These are phyloP conservation scores for Ptilorrhoa leucosticta DNA, from an alignment of 2,113 vertebrate species.

Conservation along the genomic window DNA sequence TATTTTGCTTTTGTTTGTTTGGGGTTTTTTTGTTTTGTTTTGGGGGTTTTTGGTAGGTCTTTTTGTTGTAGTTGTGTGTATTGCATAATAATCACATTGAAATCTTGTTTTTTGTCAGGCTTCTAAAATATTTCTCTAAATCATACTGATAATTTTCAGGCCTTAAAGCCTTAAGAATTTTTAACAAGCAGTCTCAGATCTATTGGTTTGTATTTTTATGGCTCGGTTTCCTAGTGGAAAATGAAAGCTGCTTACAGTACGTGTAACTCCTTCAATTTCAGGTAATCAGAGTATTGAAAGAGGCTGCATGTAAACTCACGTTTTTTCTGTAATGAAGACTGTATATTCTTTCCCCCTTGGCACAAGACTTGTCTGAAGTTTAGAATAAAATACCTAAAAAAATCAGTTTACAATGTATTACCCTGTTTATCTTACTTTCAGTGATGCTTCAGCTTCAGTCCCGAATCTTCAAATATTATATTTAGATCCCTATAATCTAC, in stretches of 20 bases:
- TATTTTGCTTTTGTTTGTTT: background rate
- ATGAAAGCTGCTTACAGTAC: background rate
- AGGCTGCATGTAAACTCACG: background rate
- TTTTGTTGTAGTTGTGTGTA: background rate
- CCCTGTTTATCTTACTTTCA: background rate
- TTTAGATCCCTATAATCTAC: background rate
- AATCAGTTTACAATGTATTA: background rate
- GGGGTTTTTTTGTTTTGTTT: background rate
- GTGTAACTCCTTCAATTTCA: background rate
- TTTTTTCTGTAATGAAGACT: background rate
- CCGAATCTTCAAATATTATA: background rate
- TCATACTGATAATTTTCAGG: slow-evolving; percentile 26
- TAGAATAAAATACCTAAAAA: background rate
- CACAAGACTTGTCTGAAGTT: background rate
- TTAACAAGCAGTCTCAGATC: background rate
- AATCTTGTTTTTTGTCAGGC: slow-evolving; percentile 44
- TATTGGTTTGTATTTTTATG: background rate
- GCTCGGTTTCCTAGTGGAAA: background rate
- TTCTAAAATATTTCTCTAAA: slow-evolving; percentile 39
- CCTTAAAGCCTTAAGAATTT: background rate
- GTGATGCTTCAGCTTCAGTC: background rate
- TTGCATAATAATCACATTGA: slow-evolving; percentile 3
- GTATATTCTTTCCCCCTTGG: background rate
- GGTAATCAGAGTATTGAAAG: background rate
- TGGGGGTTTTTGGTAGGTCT: accelerated